These are phyloP conservation scores for Sicus ferrugineus DNA, from an alignment of 2,888 invertebrate genomes.

Conservation along the genomic window DNA sequence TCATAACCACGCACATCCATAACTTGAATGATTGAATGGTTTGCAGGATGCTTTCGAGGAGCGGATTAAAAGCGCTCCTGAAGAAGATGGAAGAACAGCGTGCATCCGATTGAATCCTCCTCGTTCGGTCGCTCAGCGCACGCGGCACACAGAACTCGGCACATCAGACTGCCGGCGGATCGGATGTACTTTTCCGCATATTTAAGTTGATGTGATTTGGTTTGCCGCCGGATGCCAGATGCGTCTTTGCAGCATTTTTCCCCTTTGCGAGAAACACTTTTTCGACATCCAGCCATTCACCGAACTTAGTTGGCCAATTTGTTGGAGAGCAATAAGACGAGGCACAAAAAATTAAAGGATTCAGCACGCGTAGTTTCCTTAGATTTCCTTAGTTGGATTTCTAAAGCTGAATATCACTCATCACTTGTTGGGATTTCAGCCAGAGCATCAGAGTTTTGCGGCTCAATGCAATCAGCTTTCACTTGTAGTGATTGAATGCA, in stretches of 20 bases:
- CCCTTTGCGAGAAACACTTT: no score
- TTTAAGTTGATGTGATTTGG: slow-evolving; percentile 4
- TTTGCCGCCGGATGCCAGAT: neutral
- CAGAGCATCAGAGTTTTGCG: no score
- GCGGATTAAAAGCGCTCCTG: slow-evolving; percentile 3
- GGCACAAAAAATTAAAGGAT: no score
- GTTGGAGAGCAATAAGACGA: no score
- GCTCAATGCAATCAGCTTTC: no score
- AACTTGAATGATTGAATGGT: neutral
- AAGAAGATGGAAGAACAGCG: neutral
- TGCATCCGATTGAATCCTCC: slow-evolving; percentile 5
- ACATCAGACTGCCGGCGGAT: neutral
- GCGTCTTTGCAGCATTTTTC: no score
- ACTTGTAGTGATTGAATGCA: no score
- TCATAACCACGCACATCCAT: neutral
- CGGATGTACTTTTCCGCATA: neutral
- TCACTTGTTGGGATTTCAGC: no score
- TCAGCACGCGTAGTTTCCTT: no score
- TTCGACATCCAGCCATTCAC: neutral
- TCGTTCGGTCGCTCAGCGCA: neutral
- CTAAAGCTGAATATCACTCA: no score
- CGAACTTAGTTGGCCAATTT: neutral
- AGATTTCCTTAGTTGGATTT: no score
- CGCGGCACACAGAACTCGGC: no score
- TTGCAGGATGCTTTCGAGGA: neutral